A percentile compares a stretch with the other conserved stretches of the same genome.
Evolutionary conservation across 2,888 invertebrate species (phyloP).

Genomic region (Chloroclystis v-ata): DNA sequence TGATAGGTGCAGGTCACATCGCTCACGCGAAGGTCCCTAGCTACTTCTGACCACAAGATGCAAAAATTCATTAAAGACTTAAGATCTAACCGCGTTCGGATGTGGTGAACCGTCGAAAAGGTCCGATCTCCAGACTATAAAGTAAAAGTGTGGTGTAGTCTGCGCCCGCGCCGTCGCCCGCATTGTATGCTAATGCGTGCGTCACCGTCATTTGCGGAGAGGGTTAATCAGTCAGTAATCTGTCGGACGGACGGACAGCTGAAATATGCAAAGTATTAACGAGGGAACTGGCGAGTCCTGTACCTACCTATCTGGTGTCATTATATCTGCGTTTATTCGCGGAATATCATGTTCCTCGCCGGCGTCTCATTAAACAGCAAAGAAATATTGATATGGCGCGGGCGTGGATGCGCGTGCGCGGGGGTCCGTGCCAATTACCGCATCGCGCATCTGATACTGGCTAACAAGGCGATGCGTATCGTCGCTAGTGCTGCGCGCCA

Average conservation of each 20-base stretch:
- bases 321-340: slow-evolving; percentile 27
- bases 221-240: slow-evolving; percentile 12
- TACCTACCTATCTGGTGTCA: slow-evolving; percentile 19
- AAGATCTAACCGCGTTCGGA: too few relatives aligned
- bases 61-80: too few relatives aligned
- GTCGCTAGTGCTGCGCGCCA: slow-evolving; percentile 29
- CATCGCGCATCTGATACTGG: slow-evolving; percentile 70
- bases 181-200: slow-evolving; percentile 51
- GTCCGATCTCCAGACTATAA: too few relatives aligned
- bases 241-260: neutral
- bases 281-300: too few relatives aligned
- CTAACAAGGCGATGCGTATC: slow-evolving; percentile 76
- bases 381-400: slow-evolving; percentile 40
- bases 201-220: slow-evolving; percentile 23
- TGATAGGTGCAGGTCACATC: too few relatives aligned
- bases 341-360: slow-evolving; percentile 33
- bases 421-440: slow-evolving; percentile 71
- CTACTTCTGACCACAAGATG: too few relatives aligned
- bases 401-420: slow-evolving; percentile 48
- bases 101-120: too few relatives aligned
- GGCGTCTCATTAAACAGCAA: slow-evolving; percentile 35
- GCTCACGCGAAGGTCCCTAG: too few relatives aligned
- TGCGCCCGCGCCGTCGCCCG: slow-evolving; percentile 22
- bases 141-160: neutral
- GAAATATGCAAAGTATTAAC: neutral